Percentiles rank a stretch among this genome's conserved stretches.
These are phyloP conservation scores for Melieria picta DNA, from an alignment of 2,888 invertebrate species.

Conservation along the genomic window DNA sequence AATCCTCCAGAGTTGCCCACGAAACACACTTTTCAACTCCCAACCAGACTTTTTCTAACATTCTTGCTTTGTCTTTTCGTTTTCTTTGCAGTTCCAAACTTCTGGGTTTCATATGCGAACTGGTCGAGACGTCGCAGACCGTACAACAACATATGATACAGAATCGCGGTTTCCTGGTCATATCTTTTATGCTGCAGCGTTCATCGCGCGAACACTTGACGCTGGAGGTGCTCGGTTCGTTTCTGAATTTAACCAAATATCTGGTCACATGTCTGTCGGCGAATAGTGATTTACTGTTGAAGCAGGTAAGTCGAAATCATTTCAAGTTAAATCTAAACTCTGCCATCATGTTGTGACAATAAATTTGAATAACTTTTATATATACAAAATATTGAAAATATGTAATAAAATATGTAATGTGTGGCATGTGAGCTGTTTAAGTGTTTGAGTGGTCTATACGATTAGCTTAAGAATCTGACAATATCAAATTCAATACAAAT, in stretches of 20 bases:
- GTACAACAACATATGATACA: constrained; percentile 99
- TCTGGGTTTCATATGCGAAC: constrained; percentile 95
- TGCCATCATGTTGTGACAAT: background rate
- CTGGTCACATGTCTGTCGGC: constrained; percentile 92
- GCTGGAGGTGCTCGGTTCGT: constrained; percentile 91
- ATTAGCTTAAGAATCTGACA: no score
- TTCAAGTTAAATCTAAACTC: no score
- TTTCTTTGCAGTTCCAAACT: constrained; percentile 82
- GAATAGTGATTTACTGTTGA: constrained; percentile 89
- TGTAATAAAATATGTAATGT: background rate
- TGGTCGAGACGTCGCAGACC: constrained; percentile 95
- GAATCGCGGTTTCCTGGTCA: constrained; percentile 96
- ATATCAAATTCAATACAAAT: no score
- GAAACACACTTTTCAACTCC: no score
- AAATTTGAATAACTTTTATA: background rate
- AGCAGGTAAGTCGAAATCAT: constrained; percentile 76
- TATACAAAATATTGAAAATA: background rate
- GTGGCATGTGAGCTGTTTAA: background rate
- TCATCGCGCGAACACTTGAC: constrained; percentile 94
- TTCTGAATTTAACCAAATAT: constrained; percentile 90
- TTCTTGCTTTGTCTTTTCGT: background rate
- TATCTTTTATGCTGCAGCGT: constrained; percentile 95
- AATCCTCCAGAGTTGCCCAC: no score
- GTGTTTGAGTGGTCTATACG: no score
- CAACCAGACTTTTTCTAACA: background rate